Evolutionary conservation across 2,797 vertebrate species (phyloP).

Genomic region (Myripristis jacobus): DNA sequence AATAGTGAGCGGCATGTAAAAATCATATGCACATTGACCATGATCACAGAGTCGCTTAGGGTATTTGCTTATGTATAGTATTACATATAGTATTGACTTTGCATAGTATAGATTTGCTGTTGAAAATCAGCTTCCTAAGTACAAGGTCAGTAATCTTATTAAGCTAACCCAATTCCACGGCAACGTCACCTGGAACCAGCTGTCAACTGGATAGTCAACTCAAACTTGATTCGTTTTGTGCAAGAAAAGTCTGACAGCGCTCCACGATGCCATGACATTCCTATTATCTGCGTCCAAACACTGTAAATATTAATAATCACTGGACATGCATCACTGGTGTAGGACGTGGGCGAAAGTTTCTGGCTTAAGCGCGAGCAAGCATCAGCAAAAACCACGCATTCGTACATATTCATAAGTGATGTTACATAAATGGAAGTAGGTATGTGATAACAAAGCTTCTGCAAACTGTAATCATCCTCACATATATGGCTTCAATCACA

Average conservation of each 20-base stretch:
- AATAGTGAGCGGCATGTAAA: constrained; percentile 8
- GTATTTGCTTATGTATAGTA: constrained; percentile 17
- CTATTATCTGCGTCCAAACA: constrained; percentile 20
- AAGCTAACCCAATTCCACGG: too few relatives aligned
- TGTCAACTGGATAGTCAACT: background rate
- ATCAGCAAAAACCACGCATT: constrained; percentile 9
- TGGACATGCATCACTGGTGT: constrained; percentile 22
- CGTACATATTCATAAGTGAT: constrained; percentile 23
- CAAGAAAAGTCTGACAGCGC: background rate
- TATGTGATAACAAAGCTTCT: constrained; percentile 38
- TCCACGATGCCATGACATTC: background rate
- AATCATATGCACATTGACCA: background rate
- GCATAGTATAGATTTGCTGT: background rate
- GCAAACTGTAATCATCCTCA: constrained; percentile 23
- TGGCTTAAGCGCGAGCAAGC: constrained; percentile 11
- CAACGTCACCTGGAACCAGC: too few relatives aligned
- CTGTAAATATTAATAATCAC: constrained; percentile 3
- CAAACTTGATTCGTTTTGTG: background rate
- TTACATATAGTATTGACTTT: constrained; percentile 14
- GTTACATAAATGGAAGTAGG: constrained; percentile 8
- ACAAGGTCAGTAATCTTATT: background rate
- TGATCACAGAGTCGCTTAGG: constrained; percentile 3
- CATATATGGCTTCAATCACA: constrained; percentile 7
- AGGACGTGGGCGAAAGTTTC: constrained; percentile 5
- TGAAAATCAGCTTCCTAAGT: background rate